These are phyloP conservation scores for Echeneis naucrates DNA, from an alignment of 2,797 vertebrate species.

Conservation along the genomic window DNA sequence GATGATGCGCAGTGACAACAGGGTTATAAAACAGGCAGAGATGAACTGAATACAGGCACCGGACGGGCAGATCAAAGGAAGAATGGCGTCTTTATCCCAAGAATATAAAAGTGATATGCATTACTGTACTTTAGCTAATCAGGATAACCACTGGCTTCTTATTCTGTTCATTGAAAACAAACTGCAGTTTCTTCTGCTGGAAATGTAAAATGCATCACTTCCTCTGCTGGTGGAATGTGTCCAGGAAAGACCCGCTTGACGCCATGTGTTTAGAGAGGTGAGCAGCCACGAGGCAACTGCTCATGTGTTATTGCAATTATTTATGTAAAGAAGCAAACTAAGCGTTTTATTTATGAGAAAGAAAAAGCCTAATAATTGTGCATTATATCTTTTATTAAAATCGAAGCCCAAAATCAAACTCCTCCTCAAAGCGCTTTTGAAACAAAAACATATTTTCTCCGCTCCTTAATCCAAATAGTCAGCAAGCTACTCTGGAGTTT, in stretches of 20 bases:
- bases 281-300: background rate
- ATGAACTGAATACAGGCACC: background rate
- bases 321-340: background rate
- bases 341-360: slow-evolving; percentile 7
- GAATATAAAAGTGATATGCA: too few species aligned
- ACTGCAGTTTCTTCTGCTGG: slow-evolving; percentile 1
- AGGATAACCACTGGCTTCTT: background rate
- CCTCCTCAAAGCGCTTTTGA: background rate
- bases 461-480: slow-evolving; percentile 22
- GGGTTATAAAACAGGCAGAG: slow-evolving; percentile 19
- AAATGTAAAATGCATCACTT: slow-evolving; percentile 33
- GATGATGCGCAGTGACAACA: slow-evolving; percentile 33
- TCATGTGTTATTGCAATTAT: slow-evolving; percentile 1
- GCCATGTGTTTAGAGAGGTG: slow-evolving; percentile 12
- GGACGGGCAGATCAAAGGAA: background rate
- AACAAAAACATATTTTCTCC: background rate
- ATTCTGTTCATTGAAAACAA: slow-evolving; percentile 52
- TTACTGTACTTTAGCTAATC: background rate
- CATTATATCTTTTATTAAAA: background rate
- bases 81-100: background rate
- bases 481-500: slow-evolving; percentile 5
- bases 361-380: background rate
- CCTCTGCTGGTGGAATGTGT: slow-evolving; percentile 22
- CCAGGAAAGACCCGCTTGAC: slow-evolving; percentile 18
- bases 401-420: background rate